Evolutionary conservation across 2,888 invertebrate genomes (phyloP), one percentile per base, ranked within the genome.

Genomic region (Xylota sylvarum): DNA sequence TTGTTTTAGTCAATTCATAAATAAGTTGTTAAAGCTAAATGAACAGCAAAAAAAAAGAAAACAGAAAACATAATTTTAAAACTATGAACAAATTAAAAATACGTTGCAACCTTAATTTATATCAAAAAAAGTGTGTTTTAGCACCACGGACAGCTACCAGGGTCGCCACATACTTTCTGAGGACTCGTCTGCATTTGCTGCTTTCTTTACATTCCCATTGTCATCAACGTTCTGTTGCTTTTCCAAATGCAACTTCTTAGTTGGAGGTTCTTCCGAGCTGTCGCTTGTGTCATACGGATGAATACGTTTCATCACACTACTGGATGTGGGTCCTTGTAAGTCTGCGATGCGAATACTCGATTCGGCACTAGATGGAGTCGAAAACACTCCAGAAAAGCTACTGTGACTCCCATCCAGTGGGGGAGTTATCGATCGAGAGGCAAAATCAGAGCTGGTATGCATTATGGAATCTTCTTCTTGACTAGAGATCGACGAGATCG

Each of bases 401-500:
- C 89, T 88, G 19, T 73, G 12, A 90, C 91, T 88, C 92, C 92
- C 93, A 91, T 12, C 89, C 2, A 93, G 93, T 56, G 94, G 90
- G 0, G 94, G 94, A 0, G 94, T 94, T 0, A 93, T 93, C 88
- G 94, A 93, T 88, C 94, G 94, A 0, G 94, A 94, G 12, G 80
- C 80, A 64, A 89, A 89, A 60, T 93, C 93, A 0, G 94, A 90
- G 76, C 90, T 94, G 4, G 94, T 94, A 17, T 90, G 90, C 88
- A 90, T 90, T 1, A 93, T 91, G 30, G 95, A 95, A 88, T 95
- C 95, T 12, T 94, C 94, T 46, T 93, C 93, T 88, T 94, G 95
- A 65, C 95, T 95, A 5, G 95, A 95, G 55, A 95, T 95, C 52
- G 96, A 95, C 0, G 95, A 95, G 17, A 95, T 92, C 0, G 96